Conservation (phyloP, 2,888 invertebrate species). For the Tineola bisselliella region DNA sequence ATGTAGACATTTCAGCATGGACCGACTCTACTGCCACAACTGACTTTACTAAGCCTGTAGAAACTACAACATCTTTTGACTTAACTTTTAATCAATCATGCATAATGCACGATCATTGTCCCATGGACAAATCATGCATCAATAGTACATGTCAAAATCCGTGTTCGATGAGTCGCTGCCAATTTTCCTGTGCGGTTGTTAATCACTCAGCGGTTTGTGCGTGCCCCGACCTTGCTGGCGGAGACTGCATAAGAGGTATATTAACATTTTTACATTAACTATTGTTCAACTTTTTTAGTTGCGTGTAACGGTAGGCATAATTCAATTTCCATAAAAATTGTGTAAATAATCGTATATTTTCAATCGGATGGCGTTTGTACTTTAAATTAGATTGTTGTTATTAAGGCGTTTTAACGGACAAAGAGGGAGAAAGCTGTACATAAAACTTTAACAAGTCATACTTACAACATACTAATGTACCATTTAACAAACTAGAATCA, state of each 20-base stretch:
- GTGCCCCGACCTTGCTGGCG: conserved; percentile 69
- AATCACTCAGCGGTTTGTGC: conserved; percentile 72
- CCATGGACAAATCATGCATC: conserved; percentile 70
- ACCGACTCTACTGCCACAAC: conserved; percentile 43
- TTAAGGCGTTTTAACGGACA: conserved; percentile 13
- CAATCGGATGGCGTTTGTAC: not conserved
- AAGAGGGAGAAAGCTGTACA: not conserved
- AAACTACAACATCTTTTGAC: conserved; percentile 30
- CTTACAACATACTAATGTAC: conserved; percentile 48
- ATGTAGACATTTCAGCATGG: conserved; percentile 57
- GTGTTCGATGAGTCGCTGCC: conserved; percentile 67
- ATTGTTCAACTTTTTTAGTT: not conserved
- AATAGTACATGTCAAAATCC: conserved; percentile 72
- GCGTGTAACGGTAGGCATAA: not conserved
- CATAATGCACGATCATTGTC: conserved; percentile 71
- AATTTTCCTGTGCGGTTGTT: conserved; percentile 70
- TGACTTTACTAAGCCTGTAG: conserved; percentile 47
- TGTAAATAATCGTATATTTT: not conserved
- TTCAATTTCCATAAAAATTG: not conserved
- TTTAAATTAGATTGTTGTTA: not conserved
- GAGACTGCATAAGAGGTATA: conserved; percentile 73
- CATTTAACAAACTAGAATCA: conserved; percentile 71
- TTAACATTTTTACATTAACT: conserved; percentile 10
- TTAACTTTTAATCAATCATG: conserved; percentile 53
- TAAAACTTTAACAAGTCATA: conserved; percentile 8